Base-by-base conservation (phyloP, 2,113 vertebrate species). In the Helogale parvula region DNA sequence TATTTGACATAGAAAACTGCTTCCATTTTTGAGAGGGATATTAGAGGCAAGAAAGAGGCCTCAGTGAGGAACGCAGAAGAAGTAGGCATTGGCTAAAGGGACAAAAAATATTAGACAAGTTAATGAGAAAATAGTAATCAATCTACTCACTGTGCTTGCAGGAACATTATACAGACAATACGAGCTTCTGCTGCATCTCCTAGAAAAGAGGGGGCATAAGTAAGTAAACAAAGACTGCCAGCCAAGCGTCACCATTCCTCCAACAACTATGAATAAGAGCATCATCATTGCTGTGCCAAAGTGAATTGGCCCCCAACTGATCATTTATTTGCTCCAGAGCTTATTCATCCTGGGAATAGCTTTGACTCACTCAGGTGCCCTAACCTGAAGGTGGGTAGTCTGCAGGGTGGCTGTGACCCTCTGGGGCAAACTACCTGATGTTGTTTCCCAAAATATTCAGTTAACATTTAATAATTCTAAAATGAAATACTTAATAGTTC, bases 401-500 rank as follows among this genome's bases (percentile, higher is more conserved):
- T 33, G 3, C 31, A 38, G 10, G 54, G 65, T 5, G 74, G 19
- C 6, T 41, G 65, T 85, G 17, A 86, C 3, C 38, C 17, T 47
- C 72, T 76, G 6, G 8, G n/a, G 1, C 15, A 50, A 29, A 80
- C 31, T 54, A 17, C 0, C 68, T 90, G n/a, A 65, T 25, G 16
- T 71, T 57, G 69, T 79, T 57, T 52, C 65, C 85, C 63, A 41
- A 71, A 84, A 90, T 15, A 33, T 13, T 60, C 4, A 16, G 45
- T 52, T 83, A 84, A 41, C 10, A 71, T 69, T 88, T 72, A 81
- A 63, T 68, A 5, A 45, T 35, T 93, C 80, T 27, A 52, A 76
- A 95, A 82, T 16, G n/a, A 93, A 93, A 91, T 68, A 79, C 9
- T 93, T 68, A 11, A 11, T 50, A 93, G 71, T 86, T 95, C 3